A percentile compares a stretch with the other conserved stretches of the same genome.
phyloP scores from a whole-genome alignment of 2,888 invertebrate genomes.

The Pandemis heparana region DNA sequence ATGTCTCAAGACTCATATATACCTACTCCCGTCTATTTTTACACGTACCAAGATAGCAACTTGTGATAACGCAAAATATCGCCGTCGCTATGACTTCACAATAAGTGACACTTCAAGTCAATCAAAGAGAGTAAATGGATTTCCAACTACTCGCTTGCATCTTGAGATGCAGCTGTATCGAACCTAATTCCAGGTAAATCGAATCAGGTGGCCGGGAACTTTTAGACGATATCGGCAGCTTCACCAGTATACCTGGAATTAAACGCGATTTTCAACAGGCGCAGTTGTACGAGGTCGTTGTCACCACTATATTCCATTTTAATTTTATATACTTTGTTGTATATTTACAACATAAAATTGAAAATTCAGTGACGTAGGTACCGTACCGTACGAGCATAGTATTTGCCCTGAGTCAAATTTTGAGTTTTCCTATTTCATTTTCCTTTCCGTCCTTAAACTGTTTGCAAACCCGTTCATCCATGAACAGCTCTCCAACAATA shows the following conservation, averaged over 20 bases:
- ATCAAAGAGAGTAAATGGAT: constrained; percentile 65
- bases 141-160: constrained; percentile 52
- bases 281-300: neutral
- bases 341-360: neutral
- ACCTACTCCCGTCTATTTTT: neutral
- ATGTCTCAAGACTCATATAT: neutral
- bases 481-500: constrained; percentile 28
- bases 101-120: constrained; percentile 57
- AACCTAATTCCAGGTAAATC: constrained; percentile 52
- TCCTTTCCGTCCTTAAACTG: constrained; percentile 13
- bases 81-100: constrained; percentile 26
- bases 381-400: neutral
- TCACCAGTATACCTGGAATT: constrained; percentile 1
- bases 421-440: neutral
- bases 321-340: too few species aligned
- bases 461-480: constrained; percentile 28
- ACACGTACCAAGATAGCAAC: neutral
- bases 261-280: neutral
- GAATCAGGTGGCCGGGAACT: constrained; percentile 26
- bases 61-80: constrained; percentile 20
- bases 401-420: neutral
- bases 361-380: neutral
- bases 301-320: too few species aligned
- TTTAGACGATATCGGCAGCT: constrained; percentile 2
- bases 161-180: constrained; percentile 40